A percentile compares a stretch with the other conserved stretches of the same genome.
These are phyloP conservation scores for Lacanobia oleracea DNA, from an alignment of 2,888 invertebrate species.

Conservation along the genomic window DNA sequence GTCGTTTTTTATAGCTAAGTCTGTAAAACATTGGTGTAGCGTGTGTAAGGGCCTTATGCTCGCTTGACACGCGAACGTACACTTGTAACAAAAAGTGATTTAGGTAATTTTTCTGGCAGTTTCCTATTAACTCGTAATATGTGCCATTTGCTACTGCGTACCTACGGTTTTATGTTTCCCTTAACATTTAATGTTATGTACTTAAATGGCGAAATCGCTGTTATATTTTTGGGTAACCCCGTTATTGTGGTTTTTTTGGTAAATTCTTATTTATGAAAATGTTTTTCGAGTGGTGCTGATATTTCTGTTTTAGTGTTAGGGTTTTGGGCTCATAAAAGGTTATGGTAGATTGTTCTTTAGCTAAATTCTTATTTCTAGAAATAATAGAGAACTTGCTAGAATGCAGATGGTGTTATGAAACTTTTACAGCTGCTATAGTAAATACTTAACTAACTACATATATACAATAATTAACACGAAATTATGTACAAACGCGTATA, in stretches of 20 bases:
- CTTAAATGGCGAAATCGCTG: constrained; percentile 63
- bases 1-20: constrained; percentile 85
- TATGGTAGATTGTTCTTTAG: constrained; percentile 21
- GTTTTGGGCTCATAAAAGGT: constrained; percentile 11
- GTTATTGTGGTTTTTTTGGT: constrained; percentile 36
- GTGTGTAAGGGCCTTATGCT: constrained; percentile 85
- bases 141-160: constrained; percentile 66
- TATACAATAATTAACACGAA: too few species aligned
- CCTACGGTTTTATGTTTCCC: constrained; percentile 70
- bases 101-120: constrained; percentile 74
- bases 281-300: constrained; percentile 25
- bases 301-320: constrained; percentile 31
- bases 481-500: too few species aligned
- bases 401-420: neutral
- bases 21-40: constrained; percentile 87
- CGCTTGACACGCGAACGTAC: constrained; percentile 83
- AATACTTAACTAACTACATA: too few species aligned
- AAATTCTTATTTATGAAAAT: constrained; percentile 48
- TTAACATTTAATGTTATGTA: constrained; percentile 70
- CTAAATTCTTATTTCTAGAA: neutral
- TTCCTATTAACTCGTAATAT: constrained; percentile 72
- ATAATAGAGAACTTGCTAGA: neutral
- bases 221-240: constrained; percentile 61
- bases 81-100: constrained; percentile 79
- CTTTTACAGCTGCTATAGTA: too few species aligned